Percentiles rank a stretch among this genome's conserved stretches.
Evolutionary conservation across 2,888 invertebrate genomes (phyloP).

Genomic region (Stenotaenia linearis): DNA sequence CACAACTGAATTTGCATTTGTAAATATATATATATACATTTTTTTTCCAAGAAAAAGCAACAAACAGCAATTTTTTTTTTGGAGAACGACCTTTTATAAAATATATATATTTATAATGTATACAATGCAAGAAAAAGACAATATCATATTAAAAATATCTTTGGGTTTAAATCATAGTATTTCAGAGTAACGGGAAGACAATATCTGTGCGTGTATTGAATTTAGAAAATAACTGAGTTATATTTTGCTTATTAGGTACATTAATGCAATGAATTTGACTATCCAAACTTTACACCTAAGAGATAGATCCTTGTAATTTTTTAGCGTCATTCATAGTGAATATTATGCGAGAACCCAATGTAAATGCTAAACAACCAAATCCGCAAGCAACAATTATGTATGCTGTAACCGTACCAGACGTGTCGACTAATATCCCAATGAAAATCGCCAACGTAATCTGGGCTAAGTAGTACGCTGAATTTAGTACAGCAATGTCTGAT

Average conservation of each 20-base stretch:
- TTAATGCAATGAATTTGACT: not conserved
- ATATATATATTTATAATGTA: not conserved
- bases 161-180: not conserved
- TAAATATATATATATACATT: too few relatives aligned
- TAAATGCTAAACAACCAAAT: constrained; percentile 46
- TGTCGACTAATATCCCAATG: constrained; percentile 50
- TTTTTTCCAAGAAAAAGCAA: not conserved
- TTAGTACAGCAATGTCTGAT: constrained; percentile 44
- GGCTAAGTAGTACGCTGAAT: constrained; percentile 50
- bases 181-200: not conserved
- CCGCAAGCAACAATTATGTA: constrained; percentile 49
- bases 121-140: not conserved
- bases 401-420: constrained; percentile 46
- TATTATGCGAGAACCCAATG: constrained; percentile 38
- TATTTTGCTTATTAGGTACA: too few relatives aligned
- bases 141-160: not conserved
- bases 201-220: not conserved
- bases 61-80: not conserved
- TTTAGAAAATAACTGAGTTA: too few relatives aligned
- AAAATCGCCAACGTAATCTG: constrained; percentile 49
- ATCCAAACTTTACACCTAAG: not conserved
- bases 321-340: constrained; percentile 34
- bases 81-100: not conserved
- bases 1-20: too few relatives aligned
- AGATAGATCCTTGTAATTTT: not conserved